Conservation (phyloP, 1,140 invertebrate species). For the Drosophila ohnishii region DNA sequence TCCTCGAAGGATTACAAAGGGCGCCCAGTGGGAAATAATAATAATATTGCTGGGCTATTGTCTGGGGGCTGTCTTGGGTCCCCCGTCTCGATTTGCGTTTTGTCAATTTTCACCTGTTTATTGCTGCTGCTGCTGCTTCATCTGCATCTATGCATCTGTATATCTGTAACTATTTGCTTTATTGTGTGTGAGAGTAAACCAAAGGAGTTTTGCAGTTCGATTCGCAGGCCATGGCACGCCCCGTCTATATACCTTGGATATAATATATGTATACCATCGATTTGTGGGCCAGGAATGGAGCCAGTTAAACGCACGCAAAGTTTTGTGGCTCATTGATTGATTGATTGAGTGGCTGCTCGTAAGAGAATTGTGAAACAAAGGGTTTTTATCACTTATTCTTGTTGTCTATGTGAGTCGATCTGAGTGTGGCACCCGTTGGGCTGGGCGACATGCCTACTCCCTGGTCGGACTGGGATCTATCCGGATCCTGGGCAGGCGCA, state of each 20-base stretch:
- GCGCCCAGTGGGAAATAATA: slow-evolving; percentile 69
- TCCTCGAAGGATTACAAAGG: slow-evolving; percentile 76
- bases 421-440: slow-evolving; percentile 18
- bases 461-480: neutral
- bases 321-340: slow-evolving; percentile 51
- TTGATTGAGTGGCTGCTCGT: slow-evolving; percentile 71
- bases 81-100: slow-evolving; percentile 60
- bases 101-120: slow-evolving; percentile 73
- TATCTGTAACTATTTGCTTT: slow-evolving; percentile 51
- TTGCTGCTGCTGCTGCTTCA: slow-evolving; percentile 61
- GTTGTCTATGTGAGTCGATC: slow-evolving; percentile 41
- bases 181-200: slow-evolving; percentile 71
- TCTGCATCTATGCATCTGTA: slow-evolving; percentile 44
- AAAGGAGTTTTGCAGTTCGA: slow-evolving; percentile 65
- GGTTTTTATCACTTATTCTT: slow-evolving; percentile 80
- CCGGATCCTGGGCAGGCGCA: slow-evolving; percentile 14
- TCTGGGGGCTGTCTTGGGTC: slow-evolving; percentile 48
- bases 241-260: slow-evolving; percentile 3
- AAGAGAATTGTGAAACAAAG: slow-evolving; percentile 73
- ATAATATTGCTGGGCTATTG: slow-evolving; percentile 83
- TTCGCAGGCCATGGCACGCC: slow-evolving; percentile 39
- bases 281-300: slow-evolving; percentile 43
- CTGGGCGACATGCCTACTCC: neutral
- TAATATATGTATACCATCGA: neutral
- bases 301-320: slow-evolving; percentile 76